Conservation (phyloP, 2,888 invertebrate genomes). For the Athalia cordata region DNA sequence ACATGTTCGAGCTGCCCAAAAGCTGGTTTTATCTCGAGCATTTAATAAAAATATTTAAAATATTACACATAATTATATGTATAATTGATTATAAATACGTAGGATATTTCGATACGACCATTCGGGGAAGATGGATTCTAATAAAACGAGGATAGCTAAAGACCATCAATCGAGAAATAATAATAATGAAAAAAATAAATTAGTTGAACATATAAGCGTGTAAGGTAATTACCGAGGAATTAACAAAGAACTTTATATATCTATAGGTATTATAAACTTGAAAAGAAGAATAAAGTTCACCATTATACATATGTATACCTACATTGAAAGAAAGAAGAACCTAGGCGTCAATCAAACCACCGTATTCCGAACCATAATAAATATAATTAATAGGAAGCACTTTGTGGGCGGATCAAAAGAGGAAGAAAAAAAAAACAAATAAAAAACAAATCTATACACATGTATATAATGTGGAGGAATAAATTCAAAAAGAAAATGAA, state of each 20-base stretch:
- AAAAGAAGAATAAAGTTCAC: constrained; percentile 33
- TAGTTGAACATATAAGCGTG: background rate
- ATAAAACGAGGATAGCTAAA: background rate
- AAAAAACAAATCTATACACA: background rate
- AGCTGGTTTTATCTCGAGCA: too few species aligned
- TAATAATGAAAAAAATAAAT: background rate
- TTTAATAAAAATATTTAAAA: too few species aligned
- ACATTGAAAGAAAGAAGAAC: constrained; percentile 16
- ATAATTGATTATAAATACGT: too few species aligned
- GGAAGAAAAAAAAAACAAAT: background rate
- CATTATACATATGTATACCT: background rate
- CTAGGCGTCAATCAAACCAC: constrained; percentile 32
- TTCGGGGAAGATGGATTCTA: background rate
- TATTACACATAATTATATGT: too few species aligned
- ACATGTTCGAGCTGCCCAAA: too few species aligned
- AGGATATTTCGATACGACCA: background rate
- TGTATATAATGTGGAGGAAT: too few species aligned
- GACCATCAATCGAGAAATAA: background rate
- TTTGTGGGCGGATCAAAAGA: constrained; percentile 32
- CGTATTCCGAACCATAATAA: constrained; percentile 32
- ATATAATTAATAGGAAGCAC: constrained; percentile 41
- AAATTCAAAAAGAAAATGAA: too few species aligned
- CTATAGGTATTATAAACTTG: constrained; percentile 23
- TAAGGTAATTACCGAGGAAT: too few species aligned
- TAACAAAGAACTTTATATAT: background rate